These are phyloP conservation scores for Ophion slaviceki DNA, from an alignment of 2,888 invertebrate genomes.

Conservation along the genomic window DNA sequence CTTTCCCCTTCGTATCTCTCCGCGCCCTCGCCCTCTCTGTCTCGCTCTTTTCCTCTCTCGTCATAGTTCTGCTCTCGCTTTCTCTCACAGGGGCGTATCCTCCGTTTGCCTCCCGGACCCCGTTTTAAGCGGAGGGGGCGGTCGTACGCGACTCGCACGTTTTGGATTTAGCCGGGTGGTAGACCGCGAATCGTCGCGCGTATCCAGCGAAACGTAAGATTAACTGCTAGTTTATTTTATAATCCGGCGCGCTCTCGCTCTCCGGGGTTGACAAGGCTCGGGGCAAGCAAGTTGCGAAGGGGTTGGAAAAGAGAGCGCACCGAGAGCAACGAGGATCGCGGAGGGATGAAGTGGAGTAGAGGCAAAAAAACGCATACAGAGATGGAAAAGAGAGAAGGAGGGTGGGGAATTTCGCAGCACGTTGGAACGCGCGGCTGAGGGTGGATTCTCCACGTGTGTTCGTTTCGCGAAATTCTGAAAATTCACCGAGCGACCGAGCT, in stretches of 20 bases:
- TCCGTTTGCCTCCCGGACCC: background rate
- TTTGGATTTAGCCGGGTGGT: conserved; percentile 63
- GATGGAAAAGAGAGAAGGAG: background rate
- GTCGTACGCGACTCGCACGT: conserved; percentile 18
- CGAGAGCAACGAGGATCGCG: conserved; percentile 39
- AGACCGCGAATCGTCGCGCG: conserved; percentile 63
- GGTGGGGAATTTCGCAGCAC: conserved; percentile 66
- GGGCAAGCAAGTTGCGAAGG: conserved; percentile 3
- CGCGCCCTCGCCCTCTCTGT: background rate
- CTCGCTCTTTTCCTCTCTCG: background rate
- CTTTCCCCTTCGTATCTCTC: background rate
- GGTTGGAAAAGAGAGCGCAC: conserved; percentile 38
- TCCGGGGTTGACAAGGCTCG: conserved; percentile 26
- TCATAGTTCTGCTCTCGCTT: background rate
- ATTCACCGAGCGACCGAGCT: conserved; percentile 30
- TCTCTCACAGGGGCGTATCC: background rate
- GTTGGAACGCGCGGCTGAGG: conserved; percentile 39
- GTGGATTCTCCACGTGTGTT: conserved; percentile 6
- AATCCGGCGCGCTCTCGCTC: conserved; percentile 62
- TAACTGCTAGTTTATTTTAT: conserved; percentile 73
- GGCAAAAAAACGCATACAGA: background rate
- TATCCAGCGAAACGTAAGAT: conserved; percentile 72
- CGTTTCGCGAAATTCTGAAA: conserved; percentile 41
- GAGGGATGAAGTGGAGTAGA: conserved; percentile 9
- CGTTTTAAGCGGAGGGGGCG: background rate